Conservation (phyloP, 2,888 invertebrate genomes). For the Agriotes lineatus region DNA sequence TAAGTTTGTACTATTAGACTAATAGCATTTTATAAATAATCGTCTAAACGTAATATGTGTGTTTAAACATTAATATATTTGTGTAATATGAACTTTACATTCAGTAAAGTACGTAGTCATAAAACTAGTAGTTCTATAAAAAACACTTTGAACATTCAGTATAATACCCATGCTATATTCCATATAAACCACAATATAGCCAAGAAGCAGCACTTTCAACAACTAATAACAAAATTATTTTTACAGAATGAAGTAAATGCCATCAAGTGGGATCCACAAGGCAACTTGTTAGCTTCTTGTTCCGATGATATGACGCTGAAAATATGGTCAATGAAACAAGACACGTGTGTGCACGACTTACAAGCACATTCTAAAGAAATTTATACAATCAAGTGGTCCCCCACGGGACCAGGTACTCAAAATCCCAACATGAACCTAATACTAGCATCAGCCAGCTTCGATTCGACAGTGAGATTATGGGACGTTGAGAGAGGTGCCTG, state of each 20-base stretch:
- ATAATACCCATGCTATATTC: too few species aligned
- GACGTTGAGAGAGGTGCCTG: conserved; percentile 84
- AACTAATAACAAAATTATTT: too few species aligned
- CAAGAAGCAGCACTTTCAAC: too few species aligned
- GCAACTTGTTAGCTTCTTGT: conserved; percentile 95
- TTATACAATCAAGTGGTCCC: conserved; percentile 99
- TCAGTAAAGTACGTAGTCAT: too few species aligned
- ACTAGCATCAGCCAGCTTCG: conserved; percentile 97
- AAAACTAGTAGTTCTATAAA: too few species aligned
- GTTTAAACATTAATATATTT: too few species aligned
- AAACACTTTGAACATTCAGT: too few species aligned
- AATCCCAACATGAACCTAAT: conserved; percentile 98
- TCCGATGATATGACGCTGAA: conserved; percentile 99
- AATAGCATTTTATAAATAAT: too few species aligned
- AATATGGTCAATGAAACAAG: conserved; percentile 99
- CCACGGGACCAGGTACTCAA: conserved; percentile 95
- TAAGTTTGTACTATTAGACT: too few species aligned
- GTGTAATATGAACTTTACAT: too few species aligned
- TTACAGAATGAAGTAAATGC: conserved; percentile 97
- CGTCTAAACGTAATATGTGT: too few species aligned
- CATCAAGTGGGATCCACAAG: conserved; percentile 99
- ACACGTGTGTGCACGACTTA: conserved; percentile 92
- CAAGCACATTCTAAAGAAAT: conserved; percentile 99
- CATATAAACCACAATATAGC: too few species aligned
- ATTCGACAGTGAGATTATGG: conserved; percentile 97